These are phyloP conservation scores for Notodonta dromedarius DNA, from an alignment of 2,888 invertebrate species.

Conservation along the genomic window DNA sequence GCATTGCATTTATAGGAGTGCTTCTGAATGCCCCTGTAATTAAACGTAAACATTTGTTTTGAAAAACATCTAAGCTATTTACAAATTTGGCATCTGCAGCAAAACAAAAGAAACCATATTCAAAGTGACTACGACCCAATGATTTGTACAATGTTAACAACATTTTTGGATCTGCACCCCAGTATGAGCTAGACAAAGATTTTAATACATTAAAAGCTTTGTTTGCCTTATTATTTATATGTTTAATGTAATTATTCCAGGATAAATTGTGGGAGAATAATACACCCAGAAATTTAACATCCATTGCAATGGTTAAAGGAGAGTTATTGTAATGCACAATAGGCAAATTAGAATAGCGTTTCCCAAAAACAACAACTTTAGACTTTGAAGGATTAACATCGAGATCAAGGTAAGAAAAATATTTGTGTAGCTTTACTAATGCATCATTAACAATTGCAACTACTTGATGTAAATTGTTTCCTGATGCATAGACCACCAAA, in stretches of 20 bases:
- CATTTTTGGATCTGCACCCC: constrained; percentile 11
- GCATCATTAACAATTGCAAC: not conserved
- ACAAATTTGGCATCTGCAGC: constrained; percentile 9
- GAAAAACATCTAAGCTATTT: constrained; percentile 13
- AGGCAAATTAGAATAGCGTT: not conserved
- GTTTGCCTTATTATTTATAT: constrained; percentile 6
- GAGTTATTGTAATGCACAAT: constrained; percentile 6
- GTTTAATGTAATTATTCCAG: constrained; percentile 8
- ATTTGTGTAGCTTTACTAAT: constrained; percentile 3
- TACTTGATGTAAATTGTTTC: not conserved
- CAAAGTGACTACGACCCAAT: constrained; percentile 21
- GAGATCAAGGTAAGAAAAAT: constrained; percentile 5
- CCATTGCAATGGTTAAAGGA: constrained; percentile 5
- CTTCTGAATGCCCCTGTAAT: constrained; percentile 18
- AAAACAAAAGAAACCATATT: constrained; percentile 20
- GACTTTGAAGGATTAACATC: constrained; percentile 3
- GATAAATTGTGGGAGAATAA: constrained; percentile 7
- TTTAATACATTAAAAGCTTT: constrained; percentile 13
- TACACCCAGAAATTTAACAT: constrained; percentile 8
- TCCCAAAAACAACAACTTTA: constrained; percentile 8
- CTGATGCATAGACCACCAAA: constrained; percentile 3
- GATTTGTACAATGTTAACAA: constrained; percentile 17
- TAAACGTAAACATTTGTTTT: constrained; percentile 10
- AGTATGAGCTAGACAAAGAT: constrained; percentile 3
- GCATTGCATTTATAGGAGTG: constrained; percentile 18